Percentiles rank a stretch among this genome's conserved stretches.
Evolutionary conservation across 2,113 vertebrate genomes (phyloP).

Genomic region (Caretta caretta): DNA sequence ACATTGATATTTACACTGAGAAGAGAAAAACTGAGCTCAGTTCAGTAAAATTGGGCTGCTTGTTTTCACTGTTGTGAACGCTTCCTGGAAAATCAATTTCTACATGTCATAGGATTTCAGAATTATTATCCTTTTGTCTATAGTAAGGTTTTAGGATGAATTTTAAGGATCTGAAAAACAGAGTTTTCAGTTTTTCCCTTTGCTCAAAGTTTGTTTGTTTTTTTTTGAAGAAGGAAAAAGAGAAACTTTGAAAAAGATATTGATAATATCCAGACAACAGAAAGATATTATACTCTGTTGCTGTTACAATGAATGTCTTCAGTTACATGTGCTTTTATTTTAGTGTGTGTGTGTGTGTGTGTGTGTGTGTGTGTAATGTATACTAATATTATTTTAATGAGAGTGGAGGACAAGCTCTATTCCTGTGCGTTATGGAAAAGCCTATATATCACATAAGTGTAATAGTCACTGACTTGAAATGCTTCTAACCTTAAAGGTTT

Average conservation of each 20-base stretch:
- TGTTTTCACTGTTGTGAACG: background rate
- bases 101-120: background rate
- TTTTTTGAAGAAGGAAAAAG: background rate
- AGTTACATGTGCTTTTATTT: background rate
- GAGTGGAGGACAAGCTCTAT: background rate
- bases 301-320: background rate
- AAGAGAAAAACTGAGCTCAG: accelerated
- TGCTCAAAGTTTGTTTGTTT: background rate
- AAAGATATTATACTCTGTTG: background rate
- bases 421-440: background rate
- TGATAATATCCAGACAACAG: background rate
- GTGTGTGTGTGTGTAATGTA: too few relatives aligned
- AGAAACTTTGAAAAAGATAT: background rate
- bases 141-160: background rate
- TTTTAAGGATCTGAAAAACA: background rate
- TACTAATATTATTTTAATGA: background rate
- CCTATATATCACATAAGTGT: background rate
- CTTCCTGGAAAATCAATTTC: background rate
- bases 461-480: background rate
- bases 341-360: too few relatives aligned
- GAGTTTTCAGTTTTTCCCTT: background rate
- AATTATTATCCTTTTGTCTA: background rate
- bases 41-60: background rate
- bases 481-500: background rate
- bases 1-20: background rate